Percentiles rank a stretch among this genome's conserved stretches.
Evolutionary conservation across 2,888 invertebrate species (phyloP).

Genomic region (Drosophila neonasuta): DNA sequence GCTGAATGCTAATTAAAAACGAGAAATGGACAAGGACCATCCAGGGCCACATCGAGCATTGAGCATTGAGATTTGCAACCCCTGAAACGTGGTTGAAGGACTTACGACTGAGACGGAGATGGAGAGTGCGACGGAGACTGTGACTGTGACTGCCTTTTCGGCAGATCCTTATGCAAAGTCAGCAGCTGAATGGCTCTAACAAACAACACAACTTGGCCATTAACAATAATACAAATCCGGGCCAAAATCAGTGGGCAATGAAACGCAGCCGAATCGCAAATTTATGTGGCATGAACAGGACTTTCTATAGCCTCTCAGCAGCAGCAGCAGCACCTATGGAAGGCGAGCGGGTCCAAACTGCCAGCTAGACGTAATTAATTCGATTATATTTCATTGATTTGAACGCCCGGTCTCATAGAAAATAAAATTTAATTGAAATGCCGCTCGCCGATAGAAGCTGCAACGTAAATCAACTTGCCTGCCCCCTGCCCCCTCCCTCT

Average conservation of each 20-base stretch:
- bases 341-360: slow-evolving; percentile 15
- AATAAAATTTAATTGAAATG: slow-evolving; percentile 81
- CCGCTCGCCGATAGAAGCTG: slow-evolving; percentile 57
- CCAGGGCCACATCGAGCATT: slow-evolving; percentile 10
- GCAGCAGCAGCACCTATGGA: slow-evolving; percentile 37
- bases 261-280: slow-evolving; percentile 72
- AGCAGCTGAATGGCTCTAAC: slow-evolving; percentile 55
- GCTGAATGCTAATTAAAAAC: slow-evolving; percentile 77
- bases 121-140: background rate
- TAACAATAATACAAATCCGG: slow-evolving; percentile 73
- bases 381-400: slow-evolving; percentile 82
- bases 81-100: slow-evolving; percentile 25
- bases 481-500: background rate
- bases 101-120: background rate
- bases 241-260: slow-evolving; percentile 64
- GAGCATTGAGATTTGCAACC: slow-evolving; percentile 47
- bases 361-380: slow-evolving; percentile 79
- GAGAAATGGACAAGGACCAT: slow-evolving; percentile 28
- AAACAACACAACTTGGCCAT: slow-evolving; percentile 62
- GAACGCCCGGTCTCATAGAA: slow-evolving; percentile 72
- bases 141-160: slow-evolving; percentile 27
- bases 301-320: slow-evolving; percentile 21
- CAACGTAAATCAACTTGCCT: slow-evolving; percentile 73
- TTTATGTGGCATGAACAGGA: slow-evolving; percentile 66
- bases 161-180: slow-evolving; percentile 47